phyloP scores from a whole-genome alignment of 2,888 invertebrate species.

The Acronicta alni region DNA sequence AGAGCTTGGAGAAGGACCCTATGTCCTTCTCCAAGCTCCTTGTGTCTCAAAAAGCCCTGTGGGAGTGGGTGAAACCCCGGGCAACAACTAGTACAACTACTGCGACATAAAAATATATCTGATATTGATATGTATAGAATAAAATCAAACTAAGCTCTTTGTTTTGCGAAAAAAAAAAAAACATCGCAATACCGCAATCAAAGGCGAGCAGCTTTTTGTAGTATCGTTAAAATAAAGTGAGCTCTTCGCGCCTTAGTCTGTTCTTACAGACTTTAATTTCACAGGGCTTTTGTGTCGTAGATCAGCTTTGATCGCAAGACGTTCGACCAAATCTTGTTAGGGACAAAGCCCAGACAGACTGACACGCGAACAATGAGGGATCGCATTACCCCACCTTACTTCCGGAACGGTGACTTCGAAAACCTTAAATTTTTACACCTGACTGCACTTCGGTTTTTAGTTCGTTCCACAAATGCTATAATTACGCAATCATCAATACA shows the following conservation, averaged over 20 bases:
- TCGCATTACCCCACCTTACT: constrained; percentile 76
- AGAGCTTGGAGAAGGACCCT: too few species aligned
- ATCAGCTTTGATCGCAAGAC: constrained; percentile 68
- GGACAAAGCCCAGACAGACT: constrained; percentile 68
- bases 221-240: constrained; percentile 39
- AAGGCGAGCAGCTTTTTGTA: constrained; percentile 20
- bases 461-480: constrained; percentile 68
- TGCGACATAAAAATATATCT: too few species aligned
- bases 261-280: constrained; percentile 68
- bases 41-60: too few species aligned
- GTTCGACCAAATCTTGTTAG: constrained; percentile 81
- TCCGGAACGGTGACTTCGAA: constrained; percentile 76
- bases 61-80: too few species aligned
- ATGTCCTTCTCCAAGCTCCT: too few species aligned
- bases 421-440: constrained; percentile 79
- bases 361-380: constrained; percentile 72
- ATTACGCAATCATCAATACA: constrained; percentile 69
- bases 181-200: constrained; percentile 18
- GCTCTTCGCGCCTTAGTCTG: constrained; percentile 66
- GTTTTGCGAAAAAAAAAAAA: constrained; percentile 12
- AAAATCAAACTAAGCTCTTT: too few species aligned
- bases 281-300: constrained; percentile 68
- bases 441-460: constrained; percentile 67
- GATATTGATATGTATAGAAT: too few species aligned
- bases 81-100: too few species aligned